A percentile compares a stretch with the other conserved stretches of the same genome.
Evolutionary conservation across 2,113 vertebrate species (phyloP).

Genomic region (Phaethornis superciliosus): DNA sequence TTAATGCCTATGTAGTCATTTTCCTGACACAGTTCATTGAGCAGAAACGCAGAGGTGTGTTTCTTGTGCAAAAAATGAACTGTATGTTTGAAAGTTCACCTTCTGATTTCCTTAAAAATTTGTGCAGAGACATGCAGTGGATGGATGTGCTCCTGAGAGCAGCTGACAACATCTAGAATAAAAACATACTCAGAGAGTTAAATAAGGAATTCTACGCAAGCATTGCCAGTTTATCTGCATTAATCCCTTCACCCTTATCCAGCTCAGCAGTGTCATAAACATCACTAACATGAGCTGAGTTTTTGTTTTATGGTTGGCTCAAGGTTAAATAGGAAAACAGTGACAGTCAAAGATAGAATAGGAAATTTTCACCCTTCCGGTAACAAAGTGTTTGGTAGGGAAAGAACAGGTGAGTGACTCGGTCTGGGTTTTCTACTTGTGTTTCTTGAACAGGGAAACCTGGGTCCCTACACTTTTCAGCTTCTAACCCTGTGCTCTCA

Average conservation of each 20-base stretch:
- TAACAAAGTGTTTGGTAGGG: not conserved
- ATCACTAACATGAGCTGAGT: rapidly evolving
- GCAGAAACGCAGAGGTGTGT: not conserved
- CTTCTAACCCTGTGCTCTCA: not conserved
- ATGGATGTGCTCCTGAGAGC: not conserved
- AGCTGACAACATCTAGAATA: not conserved
- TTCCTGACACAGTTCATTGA: not conserved
- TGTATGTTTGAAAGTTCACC: not conserved
- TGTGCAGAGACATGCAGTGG: not conserved
- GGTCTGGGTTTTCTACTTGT: not conserved
- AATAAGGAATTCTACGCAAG: not conserved
- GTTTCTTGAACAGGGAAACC: not conserved
- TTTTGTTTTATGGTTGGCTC: not conserved
- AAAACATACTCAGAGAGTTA: not conserved
- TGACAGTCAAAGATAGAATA: not conserved
- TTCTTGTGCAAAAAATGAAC: not conserved
- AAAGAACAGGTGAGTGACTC: not conserved
- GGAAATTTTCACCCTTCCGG: not conserved
- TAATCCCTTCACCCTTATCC: not conserved
- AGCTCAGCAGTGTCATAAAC: not conserved
- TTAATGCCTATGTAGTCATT: not conserved
- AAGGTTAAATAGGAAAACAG: not conserved
- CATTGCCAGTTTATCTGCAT: not conserved
- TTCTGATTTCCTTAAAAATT: not conserved
- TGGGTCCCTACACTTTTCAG: not conserved